Evolutionary conservation across 1,140 invertebrate species (phyloP).

Genomic region (Euborellia annulipes): DNA sequence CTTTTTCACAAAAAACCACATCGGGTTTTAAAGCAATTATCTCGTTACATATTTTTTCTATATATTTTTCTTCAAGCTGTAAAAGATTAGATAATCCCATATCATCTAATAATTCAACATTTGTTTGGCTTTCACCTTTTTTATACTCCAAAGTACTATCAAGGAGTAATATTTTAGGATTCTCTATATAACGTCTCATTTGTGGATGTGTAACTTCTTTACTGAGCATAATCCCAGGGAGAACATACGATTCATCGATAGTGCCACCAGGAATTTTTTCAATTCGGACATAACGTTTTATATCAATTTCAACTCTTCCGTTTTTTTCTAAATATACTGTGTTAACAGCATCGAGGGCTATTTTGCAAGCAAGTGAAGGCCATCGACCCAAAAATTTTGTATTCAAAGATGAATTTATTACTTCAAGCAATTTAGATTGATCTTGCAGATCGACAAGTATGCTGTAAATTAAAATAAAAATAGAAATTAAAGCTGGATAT

Average conservation of each 20-base stretch:
- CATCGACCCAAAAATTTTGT: slow-evolving; percentile 95
- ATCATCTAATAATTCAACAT: slow-evolving; percentile 90
- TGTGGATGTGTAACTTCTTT: slow-evolving; percentile 97
- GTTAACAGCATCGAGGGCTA: slow-evolving; percentile 86
- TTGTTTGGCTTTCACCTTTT: slow-evolving; percentile 94
- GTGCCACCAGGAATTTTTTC: slow-evolving; percentile 95
- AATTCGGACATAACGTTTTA: slow-evolving; percentile 95
- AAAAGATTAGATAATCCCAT: slow-evolving; percentile 86
- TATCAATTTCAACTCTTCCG: slow-evolving; percentile 88
- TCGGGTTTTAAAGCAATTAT: slow-evolving; percentile 92
- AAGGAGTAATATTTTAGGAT: slow-evolving; percentile 85
- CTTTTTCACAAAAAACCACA: slow-evolving; percentile 95
- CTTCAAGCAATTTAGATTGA: slow-evolving; percentile 60
- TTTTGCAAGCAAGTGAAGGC: slow-evolving; percentile 86
- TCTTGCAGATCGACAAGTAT: slow-evolving; percentile 69
- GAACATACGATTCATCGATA: slow-evolving; percentile 85
- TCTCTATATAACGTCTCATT: slow-evolving; percentile 88
- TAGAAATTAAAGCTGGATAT: too few species aligned
- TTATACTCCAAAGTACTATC: slow-evolving; percentile 97
- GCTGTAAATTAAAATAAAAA: slow-evolving; percentile 31
- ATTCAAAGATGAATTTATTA: slow-evolving; percentile 78
- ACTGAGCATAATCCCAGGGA: slow-evolving; percentile 94
- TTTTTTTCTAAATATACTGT: slow-evolving; percentile 80
- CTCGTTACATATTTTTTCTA: slow-evolving; percentile 83
- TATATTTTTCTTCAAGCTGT: slow-evolving; percentile 88